Conservation (phyloP, 2,888 invertebrate genomes). For the Dasypolia templi region DNA sequence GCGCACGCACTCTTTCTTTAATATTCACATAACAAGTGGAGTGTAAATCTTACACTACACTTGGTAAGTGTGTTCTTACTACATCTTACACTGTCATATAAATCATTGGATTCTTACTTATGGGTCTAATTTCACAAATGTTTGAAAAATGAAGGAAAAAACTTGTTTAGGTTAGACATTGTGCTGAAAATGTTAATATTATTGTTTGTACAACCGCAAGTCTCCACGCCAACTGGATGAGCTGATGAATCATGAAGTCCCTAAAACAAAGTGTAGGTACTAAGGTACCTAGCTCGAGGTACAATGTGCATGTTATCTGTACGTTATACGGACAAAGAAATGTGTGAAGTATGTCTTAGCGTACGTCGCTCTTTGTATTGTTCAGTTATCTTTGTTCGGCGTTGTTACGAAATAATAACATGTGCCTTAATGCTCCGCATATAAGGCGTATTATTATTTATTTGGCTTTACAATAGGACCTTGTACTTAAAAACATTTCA, state of each 20-base stretch:
- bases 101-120: background rate
- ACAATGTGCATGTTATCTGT: conserved; percentile 59
- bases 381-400: conserved; percentile 67
- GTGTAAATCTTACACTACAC: background rate
- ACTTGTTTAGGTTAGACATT: background rate
- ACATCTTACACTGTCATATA: background rate
- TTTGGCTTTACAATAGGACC: conserved; percentile 34
- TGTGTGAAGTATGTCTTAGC: conserved; percentile 63
- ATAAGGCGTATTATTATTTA: conserved; percentile 54
- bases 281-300: conserved; percentile 63
- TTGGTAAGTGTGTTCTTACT: background rate
- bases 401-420: conserved; percentile 66
- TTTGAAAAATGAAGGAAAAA: background rate
- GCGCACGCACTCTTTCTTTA: background rate
- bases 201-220: conserved; percentile 30
- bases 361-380: conserved; percentile 69
- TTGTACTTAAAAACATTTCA: conserved; percentile 49
- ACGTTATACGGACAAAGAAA: conserved; percentile 70
- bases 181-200: conserved; percentile 32
- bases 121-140: background rate
- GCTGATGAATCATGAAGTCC: conserved; percentile 59
- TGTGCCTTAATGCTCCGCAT: conserved; percentile 32
- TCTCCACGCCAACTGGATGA: conserved; percentile 11
- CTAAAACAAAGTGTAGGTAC: conserved; percentile 66
- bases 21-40: background rate